Evolutionary conservation across 2,113 vertebrate genomes (phyloP).

Genomic region (Prochilodus magdalenae): DNA sequence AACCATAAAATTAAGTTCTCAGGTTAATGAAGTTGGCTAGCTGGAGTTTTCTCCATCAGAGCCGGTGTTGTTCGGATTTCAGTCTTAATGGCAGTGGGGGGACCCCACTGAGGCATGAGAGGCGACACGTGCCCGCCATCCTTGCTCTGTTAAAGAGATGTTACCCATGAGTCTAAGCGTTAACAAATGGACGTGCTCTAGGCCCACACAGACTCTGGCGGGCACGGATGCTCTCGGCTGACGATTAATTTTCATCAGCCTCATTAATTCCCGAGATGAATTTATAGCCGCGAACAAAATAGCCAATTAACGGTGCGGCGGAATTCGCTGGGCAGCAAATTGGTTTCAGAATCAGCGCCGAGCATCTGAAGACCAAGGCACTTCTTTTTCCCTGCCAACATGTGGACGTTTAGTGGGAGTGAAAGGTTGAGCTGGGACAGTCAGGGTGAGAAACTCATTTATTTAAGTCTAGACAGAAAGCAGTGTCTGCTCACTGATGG

Average conservation of each 20-base stretch:
- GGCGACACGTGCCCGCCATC: background rate
- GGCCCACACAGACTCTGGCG: constrained; percentile 34
- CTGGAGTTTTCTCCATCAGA: background rate
- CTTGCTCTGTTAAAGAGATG: constrained; percentile 17
- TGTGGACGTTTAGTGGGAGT: constrained; percentile 25
- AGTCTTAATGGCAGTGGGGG: background rate
- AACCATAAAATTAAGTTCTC: background rate
- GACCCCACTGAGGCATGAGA: background rate
- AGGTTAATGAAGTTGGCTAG: background rate
- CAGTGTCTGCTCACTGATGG: background rate
- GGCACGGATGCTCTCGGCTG: constrained; percentile 35
- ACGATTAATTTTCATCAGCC: constrained; percentile 70
- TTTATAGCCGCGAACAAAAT: constrained; percentile 73
- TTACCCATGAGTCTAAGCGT: constrained; percentile 20
- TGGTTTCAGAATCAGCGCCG: constrained; percentile 67
- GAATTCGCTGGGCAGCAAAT: constrained; percentile 73
- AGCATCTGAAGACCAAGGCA: constrained; percentile 46
- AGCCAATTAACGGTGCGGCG: constrained; percentile 71
- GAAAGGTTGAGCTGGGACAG: constrained; percentile 24
- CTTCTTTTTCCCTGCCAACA: constrained; percentile 26
- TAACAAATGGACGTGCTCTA: constrained; percentile 50
- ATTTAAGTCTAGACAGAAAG: constrained; percentile 34
- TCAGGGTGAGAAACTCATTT: constrained; percentile 41
- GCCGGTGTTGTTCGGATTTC: background rate
- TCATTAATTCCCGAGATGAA: constrained; percentile 76